These are phyloP conservation scores for Thalassarche chlororhynchos DNA, from an alignment of 2,113 vertebrate species.

Conservation along the genomic window DNA sequence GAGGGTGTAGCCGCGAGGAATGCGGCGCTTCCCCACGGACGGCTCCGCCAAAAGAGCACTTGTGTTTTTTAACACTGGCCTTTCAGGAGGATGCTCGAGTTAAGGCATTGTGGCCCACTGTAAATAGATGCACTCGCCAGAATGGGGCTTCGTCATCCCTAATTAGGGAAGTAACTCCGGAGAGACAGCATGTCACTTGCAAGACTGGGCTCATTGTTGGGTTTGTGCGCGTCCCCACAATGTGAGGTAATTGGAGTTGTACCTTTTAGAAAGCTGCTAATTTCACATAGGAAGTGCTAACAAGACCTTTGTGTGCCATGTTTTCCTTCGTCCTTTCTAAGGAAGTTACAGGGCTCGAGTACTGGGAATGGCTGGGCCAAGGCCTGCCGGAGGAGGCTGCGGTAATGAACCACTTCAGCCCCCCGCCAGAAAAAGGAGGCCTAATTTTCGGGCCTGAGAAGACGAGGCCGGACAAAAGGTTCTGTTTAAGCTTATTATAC, in stretches of 20 bases:
- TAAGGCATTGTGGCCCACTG: slow-evolving; percentile 85
- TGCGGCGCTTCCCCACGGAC: slow-evolving; percentile 81
- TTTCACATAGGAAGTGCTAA: slow-evolving; percentile 99
- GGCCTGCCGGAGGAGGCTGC: slow-evolving; percentile 90
- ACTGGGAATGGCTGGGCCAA: slow-evolving; percentile 92
- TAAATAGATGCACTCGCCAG: slow-evolving; percentile 93
- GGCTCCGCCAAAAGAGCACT: slow-evolving; percentile 88
- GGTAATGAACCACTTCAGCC: slow-evolving; percentile 99
- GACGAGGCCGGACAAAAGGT: slow-evolving; percentile 97
- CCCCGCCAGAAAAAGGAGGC: slow-evolving; percentile 93
- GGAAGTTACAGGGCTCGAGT: slow-evolving; percentile 95
- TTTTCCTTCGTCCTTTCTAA: slow-evolving; percentile 97
- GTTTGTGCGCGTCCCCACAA: slow-evolving; percentile 89
- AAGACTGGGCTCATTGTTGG: slow-evolving; percentile 82
- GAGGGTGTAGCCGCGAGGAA: slow-evolving; percentile 85
- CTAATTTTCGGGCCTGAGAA: slow-evolving; percentile 98
- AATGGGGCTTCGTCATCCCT: slow-evolving; percentile 94
- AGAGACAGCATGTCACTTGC: slow-evolving; percentile 89
- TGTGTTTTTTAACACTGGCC: slow-evolving; percentile 93
- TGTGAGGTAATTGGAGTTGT: slow-evolving; percentile 99
- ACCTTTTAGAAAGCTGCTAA: slow-evolving; percentile 99
- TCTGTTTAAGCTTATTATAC: slow-evolving; percentile 99
- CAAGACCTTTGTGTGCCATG: slow-evolving; percentile 99
- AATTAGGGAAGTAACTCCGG: slow-evolving; percentile 98
- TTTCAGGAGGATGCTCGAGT: slow-evolving; percentile 87